Percentiles rank a stretch among this genome's conserved stretches.
phyloP scores from a whole-genome alignment of 2,888 invertebrate species.

The Zaprionus obscuricornis region DNA sequence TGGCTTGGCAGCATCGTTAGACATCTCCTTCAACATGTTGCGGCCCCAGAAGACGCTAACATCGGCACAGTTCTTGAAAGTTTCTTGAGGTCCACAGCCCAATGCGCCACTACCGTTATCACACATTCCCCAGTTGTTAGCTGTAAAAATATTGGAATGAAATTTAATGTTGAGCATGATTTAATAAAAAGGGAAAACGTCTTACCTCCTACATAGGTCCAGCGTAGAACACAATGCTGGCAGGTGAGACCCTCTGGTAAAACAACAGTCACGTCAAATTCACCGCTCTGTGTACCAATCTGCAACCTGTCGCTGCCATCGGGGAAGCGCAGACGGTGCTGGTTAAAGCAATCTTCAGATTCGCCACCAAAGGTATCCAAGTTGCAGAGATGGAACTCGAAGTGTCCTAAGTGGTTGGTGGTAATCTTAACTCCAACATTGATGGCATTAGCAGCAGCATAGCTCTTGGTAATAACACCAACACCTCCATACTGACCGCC shows the following conservation, averaged over 20 bases:
- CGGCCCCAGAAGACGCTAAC: conserved; percentile 74
- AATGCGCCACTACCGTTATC: conserved; percentile 76
- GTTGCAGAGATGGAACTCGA: conserved; percentile 85
- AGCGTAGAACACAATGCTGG: conserved; percentile 85
- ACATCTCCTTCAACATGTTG: conserved; percentile 39
- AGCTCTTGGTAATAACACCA: conserved; percentile 84
- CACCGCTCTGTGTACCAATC: conserved; percentile 61
- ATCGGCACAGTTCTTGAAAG: conserved; percentile 85
- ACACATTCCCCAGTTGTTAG: conserved; percentile 85
- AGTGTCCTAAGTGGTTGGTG: conserved; percentile 84
- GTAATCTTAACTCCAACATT: conserved; percentile 82
- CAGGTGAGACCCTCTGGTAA: conserved; percentile 84
- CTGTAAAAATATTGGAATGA: conserved; percentile 46
- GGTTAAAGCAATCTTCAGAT: conserved; percentile 85
- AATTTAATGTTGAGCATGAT: not conserved
- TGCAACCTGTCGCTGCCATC: conserved; percentile 74
- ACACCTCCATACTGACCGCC: conserved; percentile 84
- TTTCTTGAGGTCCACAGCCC: conserved; percentile 85
- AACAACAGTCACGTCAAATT: conserved; percentile 70
- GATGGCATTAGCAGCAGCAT: conserved; percentile 57
- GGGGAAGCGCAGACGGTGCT: conserved; percentile 79
- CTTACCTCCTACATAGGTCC: conserved; percentile 84
- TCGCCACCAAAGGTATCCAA: conserved; percentile 83
- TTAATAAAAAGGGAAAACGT: not conserved
- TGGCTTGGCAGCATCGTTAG: conserved; percentile 1